Conservation (phyloP, 2,113 vertebrate species). For the Narcine bancroftii region DNA sequence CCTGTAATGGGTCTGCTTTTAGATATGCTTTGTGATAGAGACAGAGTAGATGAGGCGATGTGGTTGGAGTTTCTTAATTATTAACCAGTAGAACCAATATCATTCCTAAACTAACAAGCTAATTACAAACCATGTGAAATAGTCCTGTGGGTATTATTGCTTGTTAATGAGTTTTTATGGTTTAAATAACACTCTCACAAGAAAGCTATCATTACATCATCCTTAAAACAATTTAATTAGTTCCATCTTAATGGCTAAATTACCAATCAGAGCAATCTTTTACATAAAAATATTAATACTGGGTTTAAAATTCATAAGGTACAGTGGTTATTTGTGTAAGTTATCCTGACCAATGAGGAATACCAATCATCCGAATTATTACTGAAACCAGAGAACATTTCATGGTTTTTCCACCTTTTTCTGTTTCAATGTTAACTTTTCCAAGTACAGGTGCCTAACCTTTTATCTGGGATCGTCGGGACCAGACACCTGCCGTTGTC, state of each 20-base stretch:
- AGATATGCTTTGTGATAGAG: not conserved
- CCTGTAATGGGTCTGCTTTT: too few species aligned
- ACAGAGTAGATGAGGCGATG: not conserved
- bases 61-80: not conserved
- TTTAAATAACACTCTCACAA: constrained; percentile 8
- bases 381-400: not conserved
- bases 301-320: not conserved
- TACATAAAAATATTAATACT: not conserved
- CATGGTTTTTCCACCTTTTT: not conserved
- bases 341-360: too few species aligned
- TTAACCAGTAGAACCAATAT: constrained; percentile 1
- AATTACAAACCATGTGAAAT: not conserved
- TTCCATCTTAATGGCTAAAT: constrained; percentile 18
- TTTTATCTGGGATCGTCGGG: too few species aligned
- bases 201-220: not conserved
- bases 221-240: constrained; percentile 29
- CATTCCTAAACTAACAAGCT: not conserved
- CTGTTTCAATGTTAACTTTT: not conserved
- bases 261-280: not conserved
- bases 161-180: constrained; percentile 13
- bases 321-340: too few species aligned
- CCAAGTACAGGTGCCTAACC: too few species aligned
- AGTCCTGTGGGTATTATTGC: constrained; percentile 8
- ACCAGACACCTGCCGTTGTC: too few species aligned
- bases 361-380: not conserved